Percentiles rank a stretch among this genome's conserved stretches.
These are phyloP conservation scores for Ectemnius continuus DNA, from an alignment of 2,888 invertebrate genomes.

Conservation along the genomic window DNA sequence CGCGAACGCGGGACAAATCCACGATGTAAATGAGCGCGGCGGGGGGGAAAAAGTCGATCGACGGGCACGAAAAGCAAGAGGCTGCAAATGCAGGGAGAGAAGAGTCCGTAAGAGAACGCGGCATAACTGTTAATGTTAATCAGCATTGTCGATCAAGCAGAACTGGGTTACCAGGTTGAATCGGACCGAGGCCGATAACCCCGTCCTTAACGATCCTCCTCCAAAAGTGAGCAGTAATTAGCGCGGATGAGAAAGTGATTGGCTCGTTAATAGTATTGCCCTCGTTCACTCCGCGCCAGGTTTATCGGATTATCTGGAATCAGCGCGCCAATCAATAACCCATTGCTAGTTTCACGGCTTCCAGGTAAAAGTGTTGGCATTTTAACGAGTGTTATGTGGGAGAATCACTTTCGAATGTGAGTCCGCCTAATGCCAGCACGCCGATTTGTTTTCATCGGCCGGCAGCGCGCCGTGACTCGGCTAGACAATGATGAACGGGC, in stretches of 20 bases:
- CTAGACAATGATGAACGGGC: constrained; percentile 5
- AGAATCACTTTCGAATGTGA: constrained; percentile 44
- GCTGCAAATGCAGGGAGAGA: constrained; percentile 28
- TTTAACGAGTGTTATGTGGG: background rate
- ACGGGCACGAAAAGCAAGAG: constrained; percentile 19
- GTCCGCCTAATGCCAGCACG: background rate
- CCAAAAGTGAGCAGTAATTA: constrained; percentile 26
- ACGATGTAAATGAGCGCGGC: constrained; percentile 17
- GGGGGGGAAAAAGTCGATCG: constrained; percentile 15
- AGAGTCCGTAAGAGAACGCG: background rate
- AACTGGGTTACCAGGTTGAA: constrained; percentile 65
- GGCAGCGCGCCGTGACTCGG: constrained; percentile 43
- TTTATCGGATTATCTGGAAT: background rate
- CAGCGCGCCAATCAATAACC: background rate
- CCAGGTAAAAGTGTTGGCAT: background rate
- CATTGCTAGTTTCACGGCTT: constrained; percentile 9
- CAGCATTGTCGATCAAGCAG: constrained; percentile 58
- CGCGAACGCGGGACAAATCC: constrained; percentile 13
- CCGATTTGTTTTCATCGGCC: constrained; percentile 38
- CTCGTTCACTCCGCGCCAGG: background rate
- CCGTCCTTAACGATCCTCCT: constrained; percentile 23
- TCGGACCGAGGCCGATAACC: constrained; percentile 60
- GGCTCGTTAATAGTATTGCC: no score
- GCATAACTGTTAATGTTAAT: constrained; percentile 69
- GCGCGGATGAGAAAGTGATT: constrained; percentile 9